Evolutionary conservation across 1,140 invertebrate genomes (phyloP).

Genomic region (Protaetia brevitarsis): DNA sequence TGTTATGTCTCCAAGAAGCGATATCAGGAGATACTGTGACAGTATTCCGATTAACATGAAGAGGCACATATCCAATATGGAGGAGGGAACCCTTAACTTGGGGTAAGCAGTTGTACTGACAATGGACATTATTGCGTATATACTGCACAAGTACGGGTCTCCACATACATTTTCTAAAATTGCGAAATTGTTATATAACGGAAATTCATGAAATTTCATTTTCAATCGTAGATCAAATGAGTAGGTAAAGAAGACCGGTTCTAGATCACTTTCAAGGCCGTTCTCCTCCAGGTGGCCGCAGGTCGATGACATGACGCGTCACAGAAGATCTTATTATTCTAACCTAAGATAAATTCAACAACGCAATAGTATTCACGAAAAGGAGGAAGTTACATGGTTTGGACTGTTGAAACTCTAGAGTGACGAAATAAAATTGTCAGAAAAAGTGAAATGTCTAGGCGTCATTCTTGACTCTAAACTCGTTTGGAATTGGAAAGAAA

Average conservation of each 20-base stretch:
- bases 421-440: no score
- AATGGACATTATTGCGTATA: conserved; percentile 3
- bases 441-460: no score
- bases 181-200: not conserved
- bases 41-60: not conserved
- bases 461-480: no score
- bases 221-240: not conserved
- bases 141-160: not conserved
- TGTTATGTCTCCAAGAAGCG: conserved; percentile 2
- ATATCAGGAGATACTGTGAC: not conserved
- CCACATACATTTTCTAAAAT: not conserved
- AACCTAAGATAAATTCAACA: no score
- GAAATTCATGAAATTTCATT: not conserved
- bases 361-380: no score
- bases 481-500: no score
- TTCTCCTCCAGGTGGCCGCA: not conserved
- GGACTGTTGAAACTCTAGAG: no score
- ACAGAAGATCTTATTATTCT: no score
- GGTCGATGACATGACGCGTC: no score
- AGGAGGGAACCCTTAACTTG: not conserved
- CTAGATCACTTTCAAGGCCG: not conserved
- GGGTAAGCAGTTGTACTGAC: not conserved
- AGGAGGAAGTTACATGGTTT: no score
- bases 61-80: not conserved
- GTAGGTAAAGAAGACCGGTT: not conserved